Evolutionary conservation across 2,113 vertebrate genomes (phyloP), one percentile per base, ranked within the genome.

Genomic region (Erinaceus europaeus): DNA sequence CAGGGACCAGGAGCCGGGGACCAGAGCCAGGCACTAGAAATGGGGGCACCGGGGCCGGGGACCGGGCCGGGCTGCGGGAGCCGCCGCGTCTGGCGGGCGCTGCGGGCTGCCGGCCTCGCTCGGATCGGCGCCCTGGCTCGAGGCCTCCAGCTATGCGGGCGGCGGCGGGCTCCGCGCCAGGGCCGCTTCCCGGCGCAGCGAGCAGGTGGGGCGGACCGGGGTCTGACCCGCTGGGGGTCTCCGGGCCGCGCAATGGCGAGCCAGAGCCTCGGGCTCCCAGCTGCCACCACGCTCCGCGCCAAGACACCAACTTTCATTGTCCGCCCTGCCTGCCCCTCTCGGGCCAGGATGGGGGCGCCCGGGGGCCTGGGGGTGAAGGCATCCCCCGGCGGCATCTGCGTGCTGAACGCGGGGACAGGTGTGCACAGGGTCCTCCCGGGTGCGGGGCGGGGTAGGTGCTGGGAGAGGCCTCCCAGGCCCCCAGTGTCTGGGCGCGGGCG

Each of bases 21-120:
- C 3, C 5, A 18, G 48, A 8, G 48, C n/a, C n/a, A n/a, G n/a
- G n/a, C n/a, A n/a, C n/a, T 84, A 46, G 65, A 3, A 46, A 32
- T 36, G 79, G 64, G 71, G 64, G 53, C 46, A 68, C 94, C 94
- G 91, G 93, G 77, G 90, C 94, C 93, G 92, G 94, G 94, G 93
- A 92, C 95, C 90, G 91, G 86, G 91, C 90, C 76, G 84, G 93
- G 92, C 88, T 74, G 92, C 80, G 88, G 86, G 40, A 1, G 68
- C 73, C 34, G 2, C 1, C 64, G 72, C n/a, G n/a, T n/a, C n/a
- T n/a, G n/a, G n/a, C n/a, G n/a, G n/a, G n/a, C n/a, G n/a, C n/a
- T n/a, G n/a, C n/a, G n/a, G n/a, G n/a, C n/a, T n/a, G n/a, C n/a
- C n/a, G n/a, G n/a, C n/a, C n/a, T n/a, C n/a, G n/a, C n/a, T n/a